phyloP scores from a whole-genome alignment of 2,113 vertebrate genomes.

The Hemichromis elongatus region DNA sequence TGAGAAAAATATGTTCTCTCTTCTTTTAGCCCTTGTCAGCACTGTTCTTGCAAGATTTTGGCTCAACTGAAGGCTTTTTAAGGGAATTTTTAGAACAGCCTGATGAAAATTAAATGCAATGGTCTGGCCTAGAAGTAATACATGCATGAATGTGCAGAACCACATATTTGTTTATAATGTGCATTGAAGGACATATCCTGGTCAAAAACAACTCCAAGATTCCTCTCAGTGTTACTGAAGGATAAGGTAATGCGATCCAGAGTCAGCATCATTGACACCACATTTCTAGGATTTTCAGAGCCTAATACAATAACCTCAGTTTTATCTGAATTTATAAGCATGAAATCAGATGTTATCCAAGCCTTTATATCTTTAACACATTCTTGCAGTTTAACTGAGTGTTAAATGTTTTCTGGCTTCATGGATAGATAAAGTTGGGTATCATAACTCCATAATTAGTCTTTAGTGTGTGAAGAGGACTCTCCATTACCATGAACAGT shows the following conservation, averaged over 20 bases:
- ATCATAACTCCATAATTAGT: background rate
- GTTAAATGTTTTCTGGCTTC: background rate
- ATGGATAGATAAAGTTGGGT: background rate
- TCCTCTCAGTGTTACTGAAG: background rate
- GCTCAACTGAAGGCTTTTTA: background rate
- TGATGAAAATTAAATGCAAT: background rate
- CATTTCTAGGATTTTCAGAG: background rate
- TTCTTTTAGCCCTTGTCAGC: background rate
- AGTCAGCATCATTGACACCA: background rate
- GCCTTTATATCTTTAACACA: background rate
- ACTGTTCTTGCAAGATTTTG: background rate
- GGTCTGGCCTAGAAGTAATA: background rate
- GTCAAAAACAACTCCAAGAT: background rate
- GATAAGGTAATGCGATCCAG: background rate
- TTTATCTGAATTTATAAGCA: background rate
- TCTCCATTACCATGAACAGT: rapidly evolving
- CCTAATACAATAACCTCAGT: background rate
- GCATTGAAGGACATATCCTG: background rate
- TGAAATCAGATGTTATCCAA: background rate
- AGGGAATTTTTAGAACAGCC: background rate
- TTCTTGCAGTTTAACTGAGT: background rate
- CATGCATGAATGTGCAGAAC: background rate
- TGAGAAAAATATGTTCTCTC: background rate
- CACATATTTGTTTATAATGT: background rate
- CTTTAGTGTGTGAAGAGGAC: rapidly evolving